These are phyloP conservation scores for Dromococcyx pavoninus DNA, from an alignment of 2,797 vertebrate species.

Conservation along the genomic window DNA sequence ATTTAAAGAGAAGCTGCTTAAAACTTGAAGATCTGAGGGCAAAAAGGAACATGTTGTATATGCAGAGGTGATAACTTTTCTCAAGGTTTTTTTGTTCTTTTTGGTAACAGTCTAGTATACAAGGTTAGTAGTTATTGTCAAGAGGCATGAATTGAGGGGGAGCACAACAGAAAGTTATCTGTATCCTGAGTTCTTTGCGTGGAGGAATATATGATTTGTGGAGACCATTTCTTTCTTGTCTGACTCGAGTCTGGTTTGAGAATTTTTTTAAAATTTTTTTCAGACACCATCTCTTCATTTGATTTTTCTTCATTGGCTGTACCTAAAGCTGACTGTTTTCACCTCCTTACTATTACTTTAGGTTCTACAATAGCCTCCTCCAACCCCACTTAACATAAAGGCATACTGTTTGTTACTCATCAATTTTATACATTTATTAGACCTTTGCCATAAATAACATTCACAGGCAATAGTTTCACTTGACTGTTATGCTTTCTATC, in stretches of 20 bases:
- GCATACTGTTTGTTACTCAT: not conserved
- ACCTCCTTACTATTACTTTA: not conserved
- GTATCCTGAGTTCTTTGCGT: not conserved
- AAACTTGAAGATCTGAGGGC: not conserved
- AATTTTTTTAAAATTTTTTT: not conserved
- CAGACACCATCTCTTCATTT: not conserved
- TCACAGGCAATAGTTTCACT: not conserved
- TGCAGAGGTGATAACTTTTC: not conserved
- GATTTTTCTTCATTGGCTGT: not conserved
- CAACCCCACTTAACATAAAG: not conserved
- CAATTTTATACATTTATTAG: not conserved
- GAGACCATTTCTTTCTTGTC: not conserved
- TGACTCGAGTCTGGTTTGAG: not conserved
- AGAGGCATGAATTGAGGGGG: not conserved
- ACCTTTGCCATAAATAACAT: not conserved
- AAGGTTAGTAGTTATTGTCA: not conserved
- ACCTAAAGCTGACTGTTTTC: not conserved
- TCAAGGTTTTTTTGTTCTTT: not conserved
- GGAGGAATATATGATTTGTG: not conserved
- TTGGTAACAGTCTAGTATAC: not conserved
- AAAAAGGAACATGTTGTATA: not conserved
- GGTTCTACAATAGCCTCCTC: not conserved
- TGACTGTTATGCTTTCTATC: not conserved
- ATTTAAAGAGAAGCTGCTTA: not conserved
- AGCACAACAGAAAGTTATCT: not conserved